Base-by-base conservation (phyloP, 2,113 vertebrate species). In the Takifugu bimaculatus region DNA sequence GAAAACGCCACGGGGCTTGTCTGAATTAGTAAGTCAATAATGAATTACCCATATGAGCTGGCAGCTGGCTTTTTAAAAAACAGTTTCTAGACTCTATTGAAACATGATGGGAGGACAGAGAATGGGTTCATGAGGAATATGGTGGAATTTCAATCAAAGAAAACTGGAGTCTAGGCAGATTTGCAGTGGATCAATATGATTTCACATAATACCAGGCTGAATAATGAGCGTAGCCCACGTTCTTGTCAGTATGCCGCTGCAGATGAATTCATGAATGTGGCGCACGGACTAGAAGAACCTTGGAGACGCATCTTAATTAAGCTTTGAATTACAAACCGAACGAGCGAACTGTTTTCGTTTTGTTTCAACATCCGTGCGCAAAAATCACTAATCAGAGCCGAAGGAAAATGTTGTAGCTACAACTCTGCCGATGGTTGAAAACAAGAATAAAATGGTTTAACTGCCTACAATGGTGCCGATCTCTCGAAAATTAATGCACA, bases 401-500 rank as follows among this genome's bases (percentile, higher is more conserved):
- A 81, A 84, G 72, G 72, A 81, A 82, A 82, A 60, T 48, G 71
- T 72, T 65, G 83, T 63, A 75, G 66, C 53, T 79, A 83, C 65
- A 84, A 68, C 56, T 72, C 47, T 62, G 74, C 44, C 80, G 78
- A 89, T 87, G 59, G 47, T 72, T 70, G 68, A 53, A 74, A 77
- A 79, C 20, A 20, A 20, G 20, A 20, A 20, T 20, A 20, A 80
- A 72, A 83, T 78, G 76, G 81, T 86, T 88, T 88, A 87, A 86
- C 78, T 84, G 72, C 66, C 54, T 66, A 82, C 81, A 85, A 87
- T 75, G 59, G 62, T 50, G 57, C 64, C 4, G 65, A 74, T 83
- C 68, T 82, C 76, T 87, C 80, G 80, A 84, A 81, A 88, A 88
- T 88, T 79, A 89, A 89, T 85, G 86, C 86, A 81, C 77, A 84